A percentile compares a stretch with the other conserved stretches of the same genome.
Conservation (phyloP, 2,888 invertebrate species). For the Dryocosmus kuriphilus region DNA sequence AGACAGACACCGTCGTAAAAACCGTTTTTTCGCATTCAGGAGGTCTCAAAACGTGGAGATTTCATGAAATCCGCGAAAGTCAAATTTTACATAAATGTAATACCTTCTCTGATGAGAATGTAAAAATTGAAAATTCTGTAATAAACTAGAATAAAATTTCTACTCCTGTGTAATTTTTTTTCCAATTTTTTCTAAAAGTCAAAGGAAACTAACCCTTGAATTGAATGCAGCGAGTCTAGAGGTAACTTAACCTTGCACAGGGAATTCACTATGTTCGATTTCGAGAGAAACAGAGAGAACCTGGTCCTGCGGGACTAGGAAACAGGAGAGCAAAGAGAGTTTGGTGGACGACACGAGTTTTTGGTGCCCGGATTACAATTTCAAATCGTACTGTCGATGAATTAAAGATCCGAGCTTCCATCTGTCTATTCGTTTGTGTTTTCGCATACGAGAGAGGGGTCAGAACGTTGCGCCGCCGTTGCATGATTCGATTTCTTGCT, state of each 20-base stretch:
- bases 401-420: slow-evolving; percentile 63
- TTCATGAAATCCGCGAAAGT: too few species aligned
- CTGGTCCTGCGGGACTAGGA: slow-evolving; percentile 37
- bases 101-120: too few species aligned
- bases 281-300: slow-evolving; percentile 44
- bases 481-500: slow-evolving; percentile 43
- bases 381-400: slow-evolving; percentile 64
- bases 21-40: too few species aligned
- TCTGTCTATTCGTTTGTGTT: slow-evolving; percentile 47
- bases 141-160: too few species aligned
- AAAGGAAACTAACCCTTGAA: background rate
- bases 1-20: too few species aligned
- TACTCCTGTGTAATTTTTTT: background rate
- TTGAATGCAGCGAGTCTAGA: background rate
- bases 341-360: slow-evolving; percentile 55
- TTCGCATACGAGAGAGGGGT: slow-evolving; percentile 52
- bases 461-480: slow-evolving; percentile 44
- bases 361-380: slow-evolving; percentile 62
- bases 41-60: too few species aligned
- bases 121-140: too few species aligned
- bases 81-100: too few species aligned
- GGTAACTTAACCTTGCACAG: background rate
- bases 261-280: slow-evolving; percentile 20
- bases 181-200: background rate
- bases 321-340: slow-evolving; percentile 44